phyloP scores from a whole-genome alignment of 2,797 vertebrate genomes.

The Hipposideros larvatus region DNA sequence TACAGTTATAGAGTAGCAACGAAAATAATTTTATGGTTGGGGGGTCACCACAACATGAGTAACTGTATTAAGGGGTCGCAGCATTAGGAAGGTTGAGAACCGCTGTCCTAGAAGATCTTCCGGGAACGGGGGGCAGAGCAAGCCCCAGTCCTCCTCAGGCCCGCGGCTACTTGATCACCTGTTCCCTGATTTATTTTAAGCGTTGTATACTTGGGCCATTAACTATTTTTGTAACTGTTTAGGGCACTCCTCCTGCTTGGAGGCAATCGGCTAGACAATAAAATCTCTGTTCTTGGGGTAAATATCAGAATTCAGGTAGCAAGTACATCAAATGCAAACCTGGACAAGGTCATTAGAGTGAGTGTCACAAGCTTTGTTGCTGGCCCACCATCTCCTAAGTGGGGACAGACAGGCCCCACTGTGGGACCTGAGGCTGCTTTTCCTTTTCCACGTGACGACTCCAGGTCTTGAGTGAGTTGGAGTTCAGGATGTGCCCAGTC shows the following conservation, averaged over 20 bases:
- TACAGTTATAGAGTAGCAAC: no score
- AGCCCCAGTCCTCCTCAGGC: not conserved
- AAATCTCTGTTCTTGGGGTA: not conserved
- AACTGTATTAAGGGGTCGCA: no score
- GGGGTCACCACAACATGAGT: no score
- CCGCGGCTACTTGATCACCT: not conserved
- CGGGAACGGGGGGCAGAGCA: not conserved
- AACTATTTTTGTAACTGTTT: slow-evolving; percentile 72
- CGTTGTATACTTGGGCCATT: slow-evolving; percentile 59
- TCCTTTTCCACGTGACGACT: not conserved
- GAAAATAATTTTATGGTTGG: no score
- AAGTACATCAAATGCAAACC: not conserved
- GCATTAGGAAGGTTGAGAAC: no score
- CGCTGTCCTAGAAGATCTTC: not conserved
- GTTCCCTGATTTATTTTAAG: slow-evolving; percentile 76
- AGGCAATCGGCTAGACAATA: not conserved
- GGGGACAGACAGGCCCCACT: not conserved
- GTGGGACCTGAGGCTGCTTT: not conserved
- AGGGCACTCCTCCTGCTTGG: slow-evolving; percentile 34
- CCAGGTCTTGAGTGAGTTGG: not conserved
- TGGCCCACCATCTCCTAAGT: not conserved
- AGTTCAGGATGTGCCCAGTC: slow-evolving; percentile 14
- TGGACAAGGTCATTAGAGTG: not conserved
- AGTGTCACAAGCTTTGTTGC: not conserved
- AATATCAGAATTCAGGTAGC: slow-evolving; percentile 9